Conservation (phyloP, 2,797 vertebrate species). For the Toxotes lorentzi region DNA sequence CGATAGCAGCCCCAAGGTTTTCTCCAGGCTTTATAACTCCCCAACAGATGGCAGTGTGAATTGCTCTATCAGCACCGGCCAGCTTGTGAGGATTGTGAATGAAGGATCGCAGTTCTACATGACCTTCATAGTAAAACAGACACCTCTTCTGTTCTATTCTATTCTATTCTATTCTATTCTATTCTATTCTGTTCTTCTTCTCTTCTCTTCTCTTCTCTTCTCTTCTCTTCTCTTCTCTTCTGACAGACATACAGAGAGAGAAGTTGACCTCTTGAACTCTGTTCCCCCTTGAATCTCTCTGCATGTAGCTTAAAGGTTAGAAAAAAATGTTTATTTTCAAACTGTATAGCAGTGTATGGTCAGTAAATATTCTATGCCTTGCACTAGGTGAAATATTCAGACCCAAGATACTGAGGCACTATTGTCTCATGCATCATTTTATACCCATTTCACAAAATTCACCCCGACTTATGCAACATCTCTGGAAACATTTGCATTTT, state of each 20-base stretch:
- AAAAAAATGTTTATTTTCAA: background rate
- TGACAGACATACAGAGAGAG: background rate
- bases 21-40: constrained; percentile 50
- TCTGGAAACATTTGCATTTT: background rate
- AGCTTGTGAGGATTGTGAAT: constrained; percentile 17
- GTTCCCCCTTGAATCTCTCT: background rate
- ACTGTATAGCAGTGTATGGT: background rate
- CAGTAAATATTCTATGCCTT: background rate
- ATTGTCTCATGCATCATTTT: constrained; percentile 3
- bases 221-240: constrained; percentile 1
- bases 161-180: constrained; percentile 1
- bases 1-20: constrained; percentile 39
- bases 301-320: background rate
- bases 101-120: background rate
- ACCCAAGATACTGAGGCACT: background rate
- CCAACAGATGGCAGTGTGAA: constrained; percentile 85
- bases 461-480: background rate
- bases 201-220: constrained; percentile 5
- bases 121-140: constrained; percentile 1
- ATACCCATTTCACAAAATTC: background rate
- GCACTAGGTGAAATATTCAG: background rate
- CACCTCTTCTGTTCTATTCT: background rate
- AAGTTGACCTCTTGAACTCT: background rate
- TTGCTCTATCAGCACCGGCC: constrained; percentile 53
- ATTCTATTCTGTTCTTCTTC: background rate